Conservation (phyloP, 1,140 invertebrate species). For the Micrasema longulum region DNA sequence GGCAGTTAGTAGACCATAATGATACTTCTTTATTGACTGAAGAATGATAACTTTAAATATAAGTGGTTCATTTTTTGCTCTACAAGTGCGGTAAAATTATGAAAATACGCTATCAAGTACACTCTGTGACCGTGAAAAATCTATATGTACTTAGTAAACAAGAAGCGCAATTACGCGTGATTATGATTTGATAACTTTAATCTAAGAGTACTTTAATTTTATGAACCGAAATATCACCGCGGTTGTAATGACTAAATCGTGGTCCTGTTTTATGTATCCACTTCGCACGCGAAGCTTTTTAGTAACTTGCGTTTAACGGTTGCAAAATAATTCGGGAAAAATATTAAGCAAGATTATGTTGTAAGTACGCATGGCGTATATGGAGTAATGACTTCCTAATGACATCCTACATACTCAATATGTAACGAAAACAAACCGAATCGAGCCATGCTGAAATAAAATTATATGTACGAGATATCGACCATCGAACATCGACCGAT, state of each 20-base stretch:
- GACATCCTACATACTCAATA: no score
- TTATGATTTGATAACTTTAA: background rate
- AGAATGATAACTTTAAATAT: slow-evolving; percentile 6
- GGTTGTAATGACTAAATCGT: slow-evolving; percentile 2
- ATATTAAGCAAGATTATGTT: no score
- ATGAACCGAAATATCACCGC: background rate
- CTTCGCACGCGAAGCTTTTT: no score
- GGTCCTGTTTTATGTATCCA: background rate
- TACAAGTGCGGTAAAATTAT: background rate
- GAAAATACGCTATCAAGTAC: background rate
- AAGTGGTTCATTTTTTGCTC: slow-evolving; percentile 7
- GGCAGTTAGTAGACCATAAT: slow-evolving; percentile 2
- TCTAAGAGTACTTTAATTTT: background rate
- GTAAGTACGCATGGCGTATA: no score
- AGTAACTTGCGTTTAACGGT: no score
- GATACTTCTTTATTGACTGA: slow-evolving; percentile 21
- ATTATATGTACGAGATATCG: no score
- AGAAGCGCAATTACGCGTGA: no score
- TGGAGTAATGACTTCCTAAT: no score
- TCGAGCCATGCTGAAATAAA: no score
- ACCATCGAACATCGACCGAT: no score
- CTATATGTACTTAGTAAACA: background rate
- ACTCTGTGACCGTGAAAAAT: background rate
- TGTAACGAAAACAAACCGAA: no score
- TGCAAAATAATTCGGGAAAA: no score